Percentiles rank a stretch among this genome's conserved stretches.
Evolutionary conservation across 2,113 vertebrate species (phyloP).

Genomic region (Cyrtonyx montezumae): DNA sequence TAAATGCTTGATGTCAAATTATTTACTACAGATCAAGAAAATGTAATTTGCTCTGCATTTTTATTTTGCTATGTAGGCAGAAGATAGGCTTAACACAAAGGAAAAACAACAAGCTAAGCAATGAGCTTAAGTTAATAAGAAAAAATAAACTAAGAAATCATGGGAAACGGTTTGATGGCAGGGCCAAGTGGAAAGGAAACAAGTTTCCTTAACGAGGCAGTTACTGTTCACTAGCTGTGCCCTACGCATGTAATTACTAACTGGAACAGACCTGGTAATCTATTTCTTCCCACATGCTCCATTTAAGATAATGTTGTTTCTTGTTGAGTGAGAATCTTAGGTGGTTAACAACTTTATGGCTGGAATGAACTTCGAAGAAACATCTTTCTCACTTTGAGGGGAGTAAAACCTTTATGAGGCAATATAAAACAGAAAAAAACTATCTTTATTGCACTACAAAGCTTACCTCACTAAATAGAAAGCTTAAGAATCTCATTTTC

Average conservation of each 20-base stretch:
- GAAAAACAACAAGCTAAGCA: constrained; percentile 28
- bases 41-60: background rate
- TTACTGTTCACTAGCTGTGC: constrained; percentile 16
- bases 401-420: background rate
- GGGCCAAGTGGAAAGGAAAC: background rate
- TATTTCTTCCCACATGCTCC: background rate
- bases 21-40: background rate
- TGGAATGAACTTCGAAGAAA: constrained; percentile 18
- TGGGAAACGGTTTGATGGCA: constrained; percentile 14
- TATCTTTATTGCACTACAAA: background rate
- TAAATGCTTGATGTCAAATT: background rate
- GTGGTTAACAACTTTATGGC: background rate
- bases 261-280: background rate
- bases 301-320: constrained; percentile 21
- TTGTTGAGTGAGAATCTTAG: background rate
- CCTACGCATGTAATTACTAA: constrained; percentile 27
- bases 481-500: background rate
- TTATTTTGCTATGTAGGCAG: background rate
- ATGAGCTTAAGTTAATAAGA: constrained; percentile 19
- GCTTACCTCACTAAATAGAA: background rate
- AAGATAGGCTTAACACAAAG: background rate
- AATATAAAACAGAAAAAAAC: background rate
- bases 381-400: background rate
- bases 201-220: constrained; percentile 40
- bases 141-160: constrained; percentile 49